Conservation (phyloP, 2,113 vertebrate genomes). For the Pterophyllum scalare region DNA sequence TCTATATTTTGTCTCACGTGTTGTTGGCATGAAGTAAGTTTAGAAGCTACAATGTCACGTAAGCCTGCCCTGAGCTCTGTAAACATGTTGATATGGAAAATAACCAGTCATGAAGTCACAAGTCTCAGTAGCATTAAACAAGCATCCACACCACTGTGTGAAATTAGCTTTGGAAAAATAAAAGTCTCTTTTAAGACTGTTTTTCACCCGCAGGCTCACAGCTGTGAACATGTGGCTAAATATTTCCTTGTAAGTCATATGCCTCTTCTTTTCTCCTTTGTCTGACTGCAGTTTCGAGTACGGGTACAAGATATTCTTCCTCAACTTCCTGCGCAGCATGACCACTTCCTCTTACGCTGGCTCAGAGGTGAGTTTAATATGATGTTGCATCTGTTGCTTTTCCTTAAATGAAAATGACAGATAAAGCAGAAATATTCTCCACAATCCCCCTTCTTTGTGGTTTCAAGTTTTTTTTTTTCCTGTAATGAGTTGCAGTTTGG, state of each 20-base stretch:
- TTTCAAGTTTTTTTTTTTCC: neutral
- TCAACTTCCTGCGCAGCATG: slow-evolving; percentile 86
- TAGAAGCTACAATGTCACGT: neutral
- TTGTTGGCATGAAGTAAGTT: neutral
- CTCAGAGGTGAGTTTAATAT: slow-evolving; percentile 88
- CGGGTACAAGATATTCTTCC: slow-evolving; percentile 89
- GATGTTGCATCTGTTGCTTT: neutral
- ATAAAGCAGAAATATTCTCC: neutral
- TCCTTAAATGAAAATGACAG: neutral
- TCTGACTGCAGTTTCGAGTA: slow-evolving; percentile 85
- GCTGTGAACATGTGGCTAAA: neutral
- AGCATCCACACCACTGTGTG: neutral
- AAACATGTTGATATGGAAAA: neutral
- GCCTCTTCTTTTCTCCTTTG: neutral
- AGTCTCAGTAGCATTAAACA: neutral
- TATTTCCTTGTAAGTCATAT: neutral
- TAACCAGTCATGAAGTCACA: slow-evolving; percentile 31
- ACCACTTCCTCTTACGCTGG: slow-evolving; percentile 94
- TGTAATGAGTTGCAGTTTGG: no score
- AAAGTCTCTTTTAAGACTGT: neutral
- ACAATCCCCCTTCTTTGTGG: neutral
- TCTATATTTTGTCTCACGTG: neutral
- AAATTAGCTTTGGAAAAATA: neutral
- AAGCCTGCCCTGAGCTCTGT: neutral
- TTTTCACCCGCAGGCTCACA: neutral